Evolutionary conservation across 2,113 vertebrate species (phyloP), one percentile per base, ranked within the genome.

Genomic region (Phyllostomus discolor): DNA sequence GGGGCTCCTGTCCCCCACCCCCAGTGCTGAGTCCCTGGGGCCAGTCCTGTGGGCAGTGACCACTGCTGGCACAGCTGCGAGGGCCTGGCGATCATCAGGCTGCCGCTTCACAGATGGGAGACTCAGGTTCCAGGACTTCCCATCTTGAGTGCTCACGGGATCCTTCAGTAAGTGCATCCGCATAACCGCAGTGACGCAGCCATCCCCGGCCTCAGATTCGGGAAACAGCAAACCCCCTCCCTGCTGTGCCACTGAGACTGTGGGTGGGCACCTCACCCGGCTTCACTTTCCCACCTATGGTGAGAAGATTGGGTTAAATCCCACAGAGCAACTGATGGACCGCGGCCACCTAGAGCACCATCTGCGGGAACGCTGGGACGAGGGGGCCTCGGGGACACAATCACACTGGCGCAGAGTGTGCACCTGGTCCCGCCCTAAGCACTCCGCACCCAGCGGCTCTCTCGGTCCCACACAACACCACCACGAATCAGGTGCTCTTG

Each of bases 401-500:
- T 7, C 19, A 17, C 26, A 33, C 10, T 5, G 3, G 2, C 15
- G 8, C 28, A 2, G 86, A 48, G 33, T 5, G 4, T 2, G 48
- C 0, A 59, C 24, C 78, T 12, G 52, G 35, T 5, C 1, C 26
- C 1, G 15, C 20, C 24, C 26, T 17, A 22, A 66, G 73, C 82
- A 10, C 43, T 33, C 43, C 10, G 26, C 17, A 2, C 8, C 38
- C 22, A 22, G 35, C 1, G 22, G 41, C n/a, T 75, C 43, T 6
- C 16, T 46, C 12, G 5, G 2, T 41, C n/a, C 31, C 33, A 2
- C 1, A 1, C 54, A 62, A 7, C 26, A 24, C 0, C 4, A 19
- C 48, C 4, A 0, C 33, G 57, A 38, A 43, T 26, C 46, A 52
- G 79, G 17, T 19, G 0, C 38, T 70, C 15, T 17, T 35, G 11